Conservation (phyloP, 1,140 invertebrate genomes). For the Dreissena rostriformis region DNA sequence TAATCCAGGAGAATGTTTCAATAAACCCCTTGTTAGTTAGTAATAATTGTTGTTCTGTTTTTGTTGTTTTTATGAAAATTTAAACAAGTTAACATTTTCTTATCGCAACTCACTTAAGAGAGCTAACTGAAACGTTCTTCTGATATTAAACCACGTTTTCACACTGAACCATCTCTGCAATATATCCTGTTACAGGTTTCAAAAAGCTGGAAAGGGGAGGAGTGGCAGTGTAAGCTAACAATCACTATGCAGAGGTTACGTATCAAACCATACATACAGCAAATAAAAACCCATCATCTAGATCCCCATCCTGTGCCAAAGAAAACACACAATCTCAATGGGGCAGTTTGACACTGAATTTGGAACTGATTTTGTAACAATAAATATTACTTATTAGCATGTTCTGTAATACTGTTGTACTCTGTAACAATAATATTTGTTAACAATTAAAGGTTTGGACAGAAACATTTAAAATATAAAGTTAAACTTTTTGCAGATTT, state of each 20-base stretch:
- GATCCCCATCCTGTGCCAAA: background rate
- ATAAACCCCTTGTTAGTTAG: too few species aligned
- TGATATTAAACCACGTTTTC: too few species aligned
- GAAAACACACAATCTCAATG: background rate
- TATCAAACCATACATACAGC: slow-evolving; percentile 4
- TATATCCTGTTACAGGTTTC: too few species aligned
- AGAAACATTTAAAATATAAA: background rate
- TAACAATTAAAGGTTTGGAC: background rate
- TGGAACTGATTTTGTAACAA: background rate
- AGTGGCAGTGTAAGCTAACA: background rate
- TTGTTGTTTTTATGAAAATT: too few species aligned
- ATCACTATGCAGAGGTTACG: background rate
- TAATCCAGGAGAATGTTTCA: too few species aligned
- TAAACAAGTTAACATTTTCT: too few species aligned
- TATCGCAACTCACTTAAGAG: too few species aligned
- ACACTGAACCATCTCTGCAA: too few species aligned
- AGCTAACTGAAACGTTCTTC: too few species aligned
- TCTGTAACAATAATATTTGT: background rate
- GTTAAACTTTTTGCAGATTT: too few species aligned
- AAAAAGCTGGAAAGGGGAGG: background rate
- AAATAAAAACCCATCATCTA: slow-evolving; percentile 3
- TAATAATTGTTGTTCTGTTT: too few species aligned
- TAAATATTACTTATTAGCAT: background rate
- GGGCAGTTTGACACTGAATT: background rate
- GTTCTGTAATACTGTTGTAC: background rate